Evolutionary conservation across 2,113 vertebrate genomes (phyloP), one percentile per base, ranked within the genome.

Genomic region (Pimephales promelas): DNA sequence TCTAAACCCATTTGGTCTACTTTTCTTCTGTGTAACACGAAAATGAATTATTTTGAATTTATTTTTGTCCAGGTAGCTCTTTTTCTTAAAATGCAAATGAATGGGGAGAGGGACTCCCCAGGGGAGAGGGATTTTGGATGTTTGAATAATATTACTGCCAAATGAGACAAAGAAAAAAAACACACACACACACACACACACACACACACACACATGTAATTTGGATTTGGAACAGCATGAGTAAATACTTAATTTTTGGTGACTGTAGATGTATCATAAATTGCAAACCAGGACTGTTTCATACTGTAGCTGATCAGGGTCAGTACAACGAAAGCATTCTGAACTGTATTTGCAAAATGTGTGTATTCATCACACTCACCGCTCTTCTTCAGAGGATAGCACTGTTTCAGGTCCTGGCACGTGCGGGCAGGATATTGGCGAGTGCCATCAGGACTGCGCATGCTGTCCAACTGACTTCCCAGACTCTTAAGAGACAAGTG

Each of bases 361-460:
- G 13, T 72, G 22, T 16, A 2, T 16, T 2, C 43, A 1, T 36
- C 10, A 45, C 66, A 92, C 96, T 52, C 74, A 99, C 98, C 97
- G 0, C 95, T 99, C 66, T 89, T 94, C 86, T 98, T 98, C 54
- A 94, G 92, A 0, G 97, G 95, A 89, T 99, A 95, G 90, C 97
- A 98, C 85, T 95, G 94, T 83, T 92, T 97, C 83, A 99, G 92
- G 91, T 99, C 97, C 61, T 97, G 96, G 74, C 98, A 99, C 13
- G 96, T 98, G 16, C 97, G 95, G 0, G 97, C 97, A 0, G 98
- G 98, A 85, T 97, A 96, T 26, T 94, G 95, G 88, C 83, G 96
- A 66, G 95, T 98, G 45, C 98, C 98, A 1, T 99, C 98, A 0
- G 98, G 97, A 66, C 95, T 97, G 36, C 95, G 96, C 90, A 99